Base-by-base conservation (phyloP, 2,113 vertebrate genomes). In the Dolichotis patagonum region DNA sequence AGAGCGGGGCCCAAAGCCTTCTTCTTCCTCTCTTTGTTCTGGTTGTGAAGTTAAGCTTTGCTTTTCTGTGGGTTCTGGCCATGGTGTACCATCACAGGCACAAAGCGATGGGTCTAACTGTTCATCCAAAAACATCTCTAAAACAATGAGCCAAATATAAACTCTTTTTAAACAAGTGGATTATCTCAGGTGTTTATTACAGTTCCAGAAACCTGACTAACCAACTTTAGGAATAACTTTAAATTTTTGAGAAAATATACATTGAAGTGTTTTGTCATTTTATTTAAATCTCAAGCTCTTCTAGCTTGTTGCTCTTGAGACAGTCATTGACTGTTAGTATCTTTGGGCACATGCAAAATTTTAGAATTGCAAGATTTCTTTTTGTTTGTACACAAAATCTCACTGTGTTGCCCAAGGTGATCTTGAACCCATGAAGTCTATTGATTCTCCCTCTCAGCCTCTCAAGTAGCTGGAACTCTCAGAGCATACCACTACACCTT, bases 231-330 rank as follows among this genome's bases (percentile, higher is more conserved):
- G 38, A 90, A 83, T 35, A 92, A 54, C 0, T 56, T 85, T 30
- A 90, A 24, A 52, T 82, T 80, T 77, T 60, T 28, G 69, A 82
- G 71, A 84, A 95, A 77, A 58, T 13, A 78, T 35, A 49, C 4
- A 24, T 9, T 8, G 38, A 69, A 24, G 19, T 0, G 11, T 19
- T 77, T 73, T 52, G 7, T 30, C 19, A 62, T 82, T 56, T 65
- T 94, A 11, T 52, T 78, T 77, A 88, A 90, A 88, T 92, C 12
- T 28, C 16, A 67, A 73, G 52, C 3, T 54, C 14, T 8, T 77
- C 49, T 52, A 69, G 10, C 3, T 73, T 13, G 13, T 7, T 96
- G 86, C 93, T 73, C 13, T 49, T n/a, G 13, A 91, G 88, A 85
- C 0, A 62, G 24, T n/a, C 22, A 43, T 26, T 26, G 69, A 71